A percentile compares a stretch with the other conserved stretches of the same genome.
Conservation (phyloP, 2,113 vertebrate genomes). For the Anas platyrhynchos region DNA sequence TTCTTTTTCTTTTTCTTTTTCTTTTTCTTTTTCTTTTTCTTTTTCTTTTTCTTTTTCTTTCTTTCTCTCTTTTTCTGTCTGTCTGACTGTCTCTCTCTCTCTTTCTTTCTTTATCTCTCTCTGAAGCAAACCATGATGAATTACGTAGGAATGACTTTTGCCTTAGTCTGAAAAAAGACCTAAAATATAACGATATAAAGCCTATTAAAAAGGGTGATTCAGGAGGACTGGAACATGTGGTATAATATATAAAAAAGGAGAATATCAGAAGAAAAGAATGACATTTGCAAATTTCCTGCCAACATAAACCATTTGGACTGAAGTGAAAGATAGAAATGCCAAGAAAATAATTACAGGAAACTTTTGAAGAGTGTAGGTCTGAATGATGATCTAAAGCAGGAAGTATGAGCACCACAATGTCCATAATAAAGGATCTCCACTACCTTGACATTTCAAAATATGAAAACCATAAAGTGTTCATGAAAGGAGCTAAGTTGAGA, state of each 20-base stretch:
- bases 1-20: too few relatives aligned
- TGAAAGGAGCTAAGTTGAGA: constrained; percentile 9
- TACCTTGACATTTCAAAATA: constrained; percentile 41
- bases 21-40: too few relatives aligned
- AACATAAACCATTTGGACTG: constrained; percentile 27
- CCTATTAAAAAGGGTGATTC: neutral
- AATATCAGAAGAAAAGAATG: constrained; percentile 26
- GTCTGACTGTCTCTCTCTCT: too few relatives aligned
- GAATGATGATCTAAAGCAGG: constrained; percentile 6
- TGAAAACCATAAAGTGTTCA: neutral
- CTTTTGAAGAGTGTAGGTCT: neutral
- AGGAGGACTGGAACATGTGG: neutral
- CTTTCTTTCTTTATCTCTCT: too few relatives aligned
- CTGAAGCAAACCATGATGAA: neutral
- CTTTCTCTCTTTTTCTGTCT: too few relatives aligned
- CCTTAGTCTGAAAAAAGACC: neutral
- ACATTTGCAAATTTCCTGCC: constrained; percentile 55
- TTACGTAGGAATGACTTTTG: constrained; percentile 7
- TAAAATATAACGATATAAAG: neutral
- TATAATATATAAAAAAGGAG: neutral
- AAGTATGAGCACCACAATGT: neutral
- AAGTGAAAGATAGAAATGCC: constrained; percentile 43
- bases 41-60: too few relatives aligned
- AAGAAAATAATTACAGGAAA: constrained; percentile 50
- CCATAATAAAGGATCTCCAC: neutral